Conservation (phyloP, 2,797 vertebrate species). For the Anomalospiza imberbis region DNA sequence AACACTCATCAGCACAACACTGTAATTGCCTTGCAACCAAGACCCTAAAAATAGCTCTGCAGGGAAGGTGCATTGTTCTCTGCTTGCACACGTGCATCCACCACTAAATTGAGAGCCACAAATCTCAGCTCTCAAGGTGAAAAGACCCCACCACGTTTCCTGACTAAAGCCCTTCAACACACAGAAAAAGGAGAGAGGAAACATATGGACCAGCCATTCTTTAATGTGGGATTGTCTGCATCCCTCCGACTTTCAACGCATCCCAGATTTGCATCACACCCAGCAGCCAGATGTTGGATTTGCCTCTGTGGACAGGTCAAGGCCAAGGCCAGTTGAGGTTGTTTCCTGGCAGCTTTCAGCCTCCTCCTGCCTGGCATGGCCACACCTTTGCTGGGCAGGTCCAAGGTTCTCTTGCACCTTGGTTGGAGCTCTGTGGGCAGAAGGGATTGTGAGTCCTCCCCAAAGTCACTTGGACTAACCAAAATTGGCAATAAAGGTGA, state of each 20-base stretch:
- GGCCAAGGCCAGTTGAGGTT: not conserved
- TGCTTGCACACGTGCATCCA: not conserved
- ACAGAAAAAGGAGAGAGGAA: constrained; percentile 31
- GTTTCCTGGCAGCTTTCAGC: not conserved
- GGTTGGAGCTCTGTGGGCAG: not conserved
- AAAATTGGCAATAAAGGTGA: not conserved
- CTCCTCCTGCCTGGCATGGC: not conserved
- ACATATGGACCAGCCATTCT: constrained; percentile 37
- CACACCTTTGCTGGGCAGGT: not conserved
- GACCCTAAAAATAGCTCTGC: constrained; percentile 42
- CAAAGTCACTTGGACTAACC: not conserved
- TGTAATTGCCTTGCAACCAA: not conserved
- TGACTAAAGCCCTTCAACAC: not conserved
- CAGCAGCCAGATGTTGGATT: constrained; percentile 5
- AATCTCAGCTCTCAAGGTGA: not conserved
- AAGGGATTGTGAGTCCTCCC: not conserved
- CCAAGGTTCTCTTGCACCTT: not conserved
- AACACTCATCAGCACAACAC: not conserved
- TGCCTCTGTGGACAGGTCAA: not conserved
- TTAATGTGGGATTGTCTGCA: constrained; percentile 45
- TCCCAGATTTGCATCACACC: constrained; percentile 15
- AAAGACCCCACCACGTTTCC: not conserved
- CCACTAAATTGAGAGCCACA: not conserved
- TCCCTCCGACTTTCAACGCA: constrained; percentile 4
- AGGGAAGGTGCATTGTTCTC: constrained; percentile 39